A percentile compares a stretch with the other conserved stretches of the same genome.
Evolutionary conservation across 2,797 vertebrate genomes (phyloP).

Genomic region (Rhincodon typus): DNA sequence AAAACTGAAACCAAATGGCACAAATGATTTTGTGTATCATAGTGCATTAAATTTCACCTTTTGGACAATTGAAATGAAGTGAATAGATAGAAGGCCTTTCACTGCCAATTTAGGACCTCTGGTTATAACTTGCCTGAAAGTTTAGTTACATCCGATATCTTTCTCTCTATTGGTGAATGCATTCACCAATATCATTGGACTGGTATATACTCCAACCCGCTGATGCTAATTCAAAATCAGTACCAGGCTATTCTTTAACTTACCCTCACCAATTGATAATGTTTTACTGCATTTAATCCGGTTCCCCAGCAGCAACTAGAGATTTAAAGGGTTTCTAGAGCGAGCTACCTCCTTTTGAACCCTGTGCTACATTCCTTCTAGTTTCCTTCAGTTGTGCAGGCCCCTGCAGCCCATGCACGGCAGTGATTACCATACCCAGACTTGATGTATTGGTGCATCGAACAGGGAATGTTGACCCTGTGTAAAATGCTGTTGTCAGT

Average conservation of each 20-base stretch:
- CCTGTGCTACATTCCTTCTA: neutral
- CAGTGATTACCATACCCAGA: too few species aligned
- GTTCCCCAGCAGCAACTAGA: neutral
- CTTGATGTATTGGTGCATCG: too few species aligned
- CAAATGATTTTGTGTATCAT: neutral
- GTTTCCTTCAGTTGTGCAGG: too few species aligned
- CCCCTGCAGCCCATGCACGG: too few species aligned
- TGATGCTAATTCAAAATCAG: neutral
- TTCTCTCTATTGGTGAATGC: neutral
- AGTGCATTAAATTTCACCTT: neutral
- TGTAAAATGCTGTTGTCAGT: neutral
- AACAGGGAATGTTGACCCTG: too few species aligned
- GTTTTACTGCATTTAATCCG: neutral
- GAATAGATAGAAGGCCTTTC: neutral
- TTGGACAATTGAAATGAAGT: neutral
- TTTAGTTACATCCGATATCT: neutral
- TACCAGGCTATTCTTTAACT: neutral
- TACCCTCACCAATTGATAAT: neutral
- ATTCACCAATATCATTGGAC: neutral
- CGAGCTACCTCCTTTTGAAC: neutral
- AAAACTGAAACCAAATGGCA: neutral
- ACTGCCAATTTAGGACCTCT: neutral
- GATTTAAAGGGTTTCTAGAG: neutral
- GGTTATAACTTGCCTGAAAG: neutral
- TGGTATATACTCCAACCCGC: neutral